Evolutionary conservation across 2,113 vertebrate species (phyloP).

Genomic region (Strix aluco): DNA sequence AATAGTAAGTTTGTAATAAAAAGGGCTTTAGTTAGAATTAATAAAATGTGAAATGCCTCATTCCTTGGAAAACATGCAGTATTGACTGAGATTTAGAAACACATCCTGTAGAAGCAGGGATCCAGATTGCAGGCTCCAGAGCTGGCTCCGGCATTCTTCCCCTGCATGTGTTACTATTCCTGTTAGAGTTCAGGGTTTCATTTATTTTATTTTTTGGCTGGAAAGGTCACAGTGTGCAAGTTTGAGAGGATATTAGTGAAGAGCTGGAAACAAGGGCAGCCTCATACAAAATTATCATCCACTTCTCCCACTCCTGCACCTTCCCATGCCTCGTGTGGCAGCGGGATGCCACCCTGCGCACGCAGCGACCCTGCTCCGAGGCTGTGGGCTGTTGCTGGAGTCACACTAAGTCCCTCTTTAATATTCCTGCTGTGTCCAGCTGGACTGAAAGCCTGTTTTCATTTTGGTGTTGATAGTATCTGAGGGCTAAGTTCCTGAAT

Average conservation of each 20-base stretch:
- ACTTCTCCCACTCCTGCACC: background rate
- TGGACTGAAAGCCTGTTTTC: background rate
- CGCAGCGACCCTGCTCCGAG: rapidly evolving
- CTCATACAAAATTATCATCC: background rate
- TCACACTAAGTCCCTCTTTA: background rate
- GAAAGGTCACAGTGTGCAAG: conserved; percentile 39
- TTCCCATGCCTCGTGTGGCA: background rate
- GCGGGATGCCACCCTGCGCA: rapidly evolving
- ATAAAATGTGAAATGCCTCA: conserved; percentile 55
- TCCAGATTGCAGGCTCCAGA: conserved; percentile 72
- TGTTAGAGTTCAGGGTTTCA: background rate
- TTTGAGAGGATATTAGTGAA: background rate
- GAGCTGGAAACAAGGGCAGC: background rate
- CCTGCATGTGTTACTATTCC: background rate
- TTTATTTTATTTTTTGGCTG: background rate
- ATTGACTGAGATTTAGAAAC: conserved; percentile 84
- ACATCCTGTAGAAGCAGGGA: conserved; percentile 82
- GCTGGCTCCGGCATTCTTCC: conserved; percentile 18
- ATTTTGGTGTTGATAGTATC: background rate
- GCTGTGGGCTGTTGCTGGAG: background rate
- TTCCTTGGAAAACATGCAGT: conserved; percentile 77
- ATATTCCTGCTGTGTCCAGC: background rate
- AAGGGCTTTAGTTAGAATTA: conserved; percentile 74
- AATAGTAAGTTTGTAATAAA: conserved; percentile 74
- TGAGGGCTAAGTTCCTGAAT: background rate